phyloP scores from a whole-genome alignment of 1,140 invertebrate genomes.

The Oncopodura yosiiana region DNA sequence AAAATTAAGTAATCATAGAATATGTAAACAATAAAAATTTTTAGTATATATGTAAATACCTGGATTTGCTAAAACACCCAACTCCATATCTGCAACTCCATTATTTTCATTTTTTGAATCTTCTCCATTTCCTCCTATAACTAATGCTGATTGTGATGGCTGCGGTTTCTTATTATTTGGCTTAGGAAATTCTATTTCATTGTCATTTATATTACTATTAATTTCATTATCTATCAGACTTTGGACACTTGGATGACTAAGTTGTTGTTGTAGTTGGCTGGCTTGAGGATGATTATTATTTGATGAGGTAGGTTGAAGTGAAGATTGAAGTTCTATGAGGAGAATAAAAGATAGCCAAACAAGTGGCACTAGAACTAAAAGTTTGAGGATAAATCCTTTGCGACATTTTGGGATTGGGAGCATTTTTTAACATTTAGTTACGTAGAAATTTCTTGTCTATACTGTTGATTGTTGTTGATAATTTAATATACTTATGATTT shows the following conservation, averaged over 20 bases:
- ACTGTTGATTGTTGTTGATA: no score
- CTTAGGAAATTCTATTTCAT: no score
- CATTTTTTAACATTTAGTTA: no score
- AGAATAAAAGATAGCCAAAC: constrained; percentile 6
- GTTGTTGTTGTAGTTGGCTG: constrained; percentile 1
- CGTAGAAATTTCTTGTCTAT: no score
- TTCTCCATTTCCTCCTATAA: not conserved
- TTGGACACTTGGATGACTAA: not conserved
- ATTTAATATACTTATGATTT: no score
- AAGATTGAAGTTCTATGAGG: not conserved
- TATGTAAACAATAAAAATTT: not conserved
- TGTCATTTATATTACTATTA: not conserved
- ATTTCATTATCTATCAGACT: not conserved
- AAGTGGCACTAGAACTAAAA: not conserved
- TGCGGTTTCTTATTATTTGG: not conserved
- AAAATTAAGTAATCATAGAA: not conserved
- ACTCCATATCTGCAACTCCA: not conserved
- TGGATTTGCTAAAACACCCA: constrained; percentile 2
- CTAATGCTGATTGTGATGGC: not conserved
- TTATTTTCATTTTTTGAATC: not conserved
- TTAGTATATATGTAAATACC: not conserved
- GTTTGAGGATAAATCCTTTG: no score
- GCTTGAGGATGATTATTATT: no score
- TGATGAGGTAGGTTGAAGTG: no score
- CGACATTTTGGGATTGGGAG: no score